Percentiles rank a stretch among this genome's conserved stretches.
These are phyloP conservation scores for Anabas testudineus DNA, from an alignment of 2,797 vertebrate species.

Conservation along the genomic window DNA sequence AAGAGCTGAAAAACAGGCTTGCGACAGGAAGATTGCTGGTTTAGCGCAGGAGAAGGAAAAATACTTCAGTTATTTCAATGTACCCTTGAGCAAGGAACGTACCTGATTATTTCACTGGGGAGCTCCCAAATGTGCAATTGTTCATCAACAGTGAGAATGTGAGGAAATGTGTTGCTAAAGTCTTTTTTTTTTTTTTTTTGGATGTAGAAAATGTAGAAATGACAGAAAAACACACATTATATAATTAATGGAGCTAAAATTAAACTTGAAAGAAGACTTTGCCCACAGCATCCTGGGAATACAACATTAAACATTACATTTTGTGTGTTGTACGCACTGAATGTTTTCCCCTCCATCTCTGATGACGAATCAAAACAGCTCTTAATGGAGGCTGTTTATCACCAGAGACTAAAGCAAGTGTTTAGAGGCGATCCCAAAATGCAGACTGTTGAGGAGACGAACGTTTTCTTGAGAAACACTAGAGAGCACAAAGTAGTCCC, in stretches of 20 bases:
- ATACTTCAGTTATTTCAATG: slow-evolving; percentile 39
- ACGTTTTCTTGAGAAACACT: slow-evolving; percentile 70
- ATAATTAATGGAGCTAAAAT: neutral
- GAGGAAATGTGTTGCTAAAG: slow-evolving; percentile 11
- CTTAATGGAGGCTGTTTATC: slow-evolving; percentile 70
- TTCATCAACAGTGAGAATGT: slow-evolving; percentile 28
- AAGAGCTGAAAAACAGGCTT: slow-evolving; percentile 45
- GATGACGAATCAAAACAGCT: slow-evolving; percentile 67
- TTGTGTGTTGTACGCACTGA: slow-evolving; percentile 41
- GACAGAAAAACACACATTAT: slow-evolving; percentile 1
- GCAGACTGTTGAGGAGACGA: slow-evolving; percentile 53
- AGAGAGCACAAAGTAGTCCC: slow-evolving; percentile 81
- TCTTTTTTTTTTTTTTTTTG: neutral
- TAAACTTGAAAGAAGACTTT: slow-evolving; percentile 8
- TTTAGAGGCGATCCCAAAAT: slow-evolving; percentile 75
- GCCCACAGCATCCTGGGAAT: slow-evolving; percentile 33
- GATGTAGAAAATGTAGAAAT: slow-evolving; percentile 25
- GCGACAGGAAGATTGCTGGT: slow-evolving; percentile 50
- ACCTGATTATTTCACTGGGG: slow-evolving; percentile 38
- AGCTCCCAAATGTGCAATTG: slow-evolving; percentile 37
- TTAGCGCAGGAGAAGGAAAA: slow-evolving; percentile 32
- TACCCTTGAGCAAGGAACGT: slow-evolving; percentile 37
- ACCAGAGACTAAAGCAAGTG: slow-evolving; percentile 66
- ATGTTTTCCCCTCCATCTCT: slow-evolving; percentile 40
- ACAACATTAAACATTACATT: slow-evolving; percentile 44